Evolutionary conservation across 2,888 invertebrate species (phyloP).

Genomic region (Drosophila demipolita): DNA sequence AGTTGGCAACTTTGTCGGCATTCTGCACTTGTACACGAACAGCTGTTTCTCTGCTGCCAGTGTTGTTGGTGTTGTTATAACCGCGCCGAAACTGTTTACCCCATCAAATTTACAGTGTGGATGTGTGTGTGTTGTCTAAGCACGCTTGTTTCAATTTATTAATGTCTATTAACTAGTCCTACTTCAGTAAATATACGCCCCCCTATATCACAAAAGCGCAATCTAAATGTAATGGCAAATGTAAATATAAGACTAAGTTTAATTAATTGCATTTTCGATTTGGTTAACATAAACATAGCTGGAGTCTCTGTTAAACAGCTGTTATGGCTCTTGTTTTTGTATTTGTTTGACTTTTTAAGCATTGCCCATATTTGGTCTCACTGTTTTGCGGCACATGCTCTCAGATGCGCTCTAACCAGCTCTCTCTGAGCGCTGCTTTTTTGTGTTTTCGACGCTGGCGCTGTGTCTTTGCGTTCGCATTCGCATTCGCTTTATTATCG

Average conservation of each 20-base stretch:
- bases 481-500: conserved; percentile 77
- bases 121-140: neutral
- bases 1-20: conserved; percentile 35
- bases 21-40: conserved; percentile 36
- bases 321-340: neutral
- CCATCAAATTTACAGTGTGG: neutral
- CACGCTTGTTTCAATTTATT: neutral
- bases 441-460: conserved; percentile 67
- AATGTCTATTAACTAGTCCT: neutral
- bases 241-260: neutral
- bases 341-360: conserved; percentile 8
- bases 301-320: conserved; percentile 13
- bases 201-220: neutral
- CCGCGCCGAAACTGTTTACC: conserved; percentile 10
- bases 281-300: conserved; percentile 5
- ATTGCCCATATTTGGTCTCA: conserved; percentile 37
- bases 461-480: conserved; percentile 70
- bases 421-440: conserved; percentile 56
- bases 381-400: conserved; percentile 60
- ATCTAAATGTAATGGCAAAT: neutral
- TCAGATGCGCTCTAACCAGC: conserved; percentile 22
- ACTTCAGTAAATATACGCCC: neutral
- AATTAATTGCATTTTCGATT: neutral
- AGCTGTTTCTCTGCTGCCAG: conserved; percentile 28
- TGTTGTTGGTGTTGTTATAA: conserved; percentile 10